Conservation (phyloP, 2,888 invertebrate species). For the Trachelus stipa region DNA sequence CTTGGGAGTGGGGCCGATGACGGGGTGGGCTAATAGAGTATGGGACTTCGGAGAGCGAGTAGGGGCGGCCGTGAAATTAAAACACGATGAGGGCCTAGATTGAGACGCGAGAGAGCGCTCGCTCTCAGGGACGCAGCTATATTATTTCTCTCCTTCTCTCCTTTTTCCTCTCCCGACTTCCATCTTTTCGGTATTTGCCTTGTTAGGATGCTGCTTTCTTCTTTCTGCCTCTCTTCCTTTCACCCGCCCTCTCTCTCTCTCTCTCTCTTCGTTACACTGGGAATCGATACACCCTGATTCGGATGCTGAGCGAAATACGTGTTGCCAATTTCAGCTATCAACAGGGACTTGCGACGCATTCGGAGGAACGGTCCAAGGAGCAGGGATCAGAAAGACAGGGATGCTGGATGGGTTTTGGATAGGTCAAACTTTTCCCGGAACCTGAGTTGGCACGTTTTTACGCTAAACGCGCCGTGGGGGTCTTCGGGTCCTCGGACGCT, state of each 20-base stretch:
- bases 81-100: slow-evolving; percentile 58
- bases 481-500: slow-evolving; percentile 2
- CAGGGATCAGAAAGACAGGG: neutral
- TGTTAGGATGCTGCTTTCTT: neutral
- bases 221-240: neutral
- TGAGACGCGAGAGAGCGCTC: slow-evolving; percentile 50
- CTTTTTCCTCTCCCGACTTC: neutral
- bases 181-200: neutral
- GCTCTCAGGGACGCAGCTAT: slow-evolving; percentile 43
- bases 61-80: slow-evolving; percentile 58
- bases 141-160: neutral
- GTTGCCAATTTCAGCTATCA: neutral
- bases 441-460: slow-evolving; percentile 2
- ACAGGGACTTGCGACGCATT: neutral
- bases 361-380: neutral
- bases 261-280: neutral
- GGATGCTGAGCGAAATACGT: neutral
- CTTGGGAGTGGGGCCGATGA: slow-evolving; percentile 15
- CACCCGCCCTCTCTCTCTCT: neutral
- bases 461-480: neutral
- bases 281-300: neutral
- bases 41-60: neutral
- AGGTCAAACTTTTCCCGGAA: slow-evolving; percentile 5
- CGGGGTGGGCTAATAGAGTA: slow-evolving; percentile 34
- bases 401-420: neutral